Evolutionary conservation across 2,888 invertebrate genomes (phyloP).

Genomic region (Agrilus cyanescens): DNA sequence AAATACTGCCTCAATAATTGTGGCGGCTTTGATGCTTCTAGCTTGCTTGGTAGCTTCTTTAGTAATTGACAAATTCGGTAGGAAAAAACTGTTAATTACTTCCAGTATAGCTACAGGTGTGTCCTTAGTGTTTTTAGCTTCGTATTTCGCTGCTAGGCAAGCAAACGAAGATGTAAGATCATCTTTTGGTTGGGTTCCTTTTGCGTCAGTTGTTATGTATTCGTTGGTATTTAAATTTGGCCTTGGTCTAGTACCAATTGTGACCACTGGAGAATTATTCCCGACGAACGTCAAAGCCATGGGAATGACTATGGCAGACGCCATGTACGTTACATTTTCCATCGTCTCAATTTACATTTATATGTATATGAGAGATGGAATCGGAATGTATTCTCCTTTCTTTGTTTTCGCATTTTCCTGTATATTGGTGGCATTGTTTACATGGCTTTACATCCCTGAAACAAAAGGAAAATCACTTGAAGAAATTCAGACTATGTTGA

Average conservation of each 20-base stretch:
- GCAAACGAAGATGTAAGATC: slow-evolving; percentile 3
- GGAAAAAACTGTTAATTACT: slow-evolving; percentile 10
- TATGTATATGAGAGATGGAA: background rate
- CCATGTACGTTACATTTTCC: background rate
- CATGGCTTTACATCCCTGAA: slow-evolving; percentile 3
- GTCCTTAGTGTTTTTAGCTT: slow-evolving; percentile 1
- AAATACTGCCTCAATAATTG: slow-evolving; percentile 9
- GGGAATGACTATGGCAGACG: slow-evolving; percentile 2
- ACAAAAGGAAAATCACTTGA: slow-evolving; percentile 5
- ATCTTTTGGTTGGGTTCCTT: slow-evolving; percentile 6
- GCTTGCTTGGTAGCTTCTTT: slow-evolving; percentile 6
- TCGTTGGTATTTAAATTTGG: slow-evolving; percentile 1
- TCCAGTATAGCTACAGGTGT: slow-evolving; percentile 4
- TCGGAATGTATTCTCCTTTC: background rate
- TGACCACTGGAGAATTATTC: slow-evolving; percentile 1
- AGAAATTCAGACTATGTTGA: slow-evolving; percentile 5
- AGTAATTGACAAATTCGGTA: slow-evolving; percentile 12
- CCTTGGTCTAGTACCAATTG: slow-evolving; percentile 2
- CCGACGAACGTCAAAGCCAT: slow-evolving; percentile 1
- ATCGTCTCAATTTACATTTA: background rate
- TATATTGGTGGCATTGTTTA: slow-evolving; percentile 1
- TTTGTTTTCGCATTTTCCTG: slow-evolving; percentile 1
- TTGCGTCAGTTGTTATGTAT: background rate
- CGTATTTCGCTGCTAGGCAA: slow-evolving; percentile 1
- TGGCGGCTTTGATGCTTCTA: slow-evolving; percentile 9